Evolutionary conservation across 2,797 vertebrate species (phyloP).

Genomic region (Myotis pilosus): DNA sequence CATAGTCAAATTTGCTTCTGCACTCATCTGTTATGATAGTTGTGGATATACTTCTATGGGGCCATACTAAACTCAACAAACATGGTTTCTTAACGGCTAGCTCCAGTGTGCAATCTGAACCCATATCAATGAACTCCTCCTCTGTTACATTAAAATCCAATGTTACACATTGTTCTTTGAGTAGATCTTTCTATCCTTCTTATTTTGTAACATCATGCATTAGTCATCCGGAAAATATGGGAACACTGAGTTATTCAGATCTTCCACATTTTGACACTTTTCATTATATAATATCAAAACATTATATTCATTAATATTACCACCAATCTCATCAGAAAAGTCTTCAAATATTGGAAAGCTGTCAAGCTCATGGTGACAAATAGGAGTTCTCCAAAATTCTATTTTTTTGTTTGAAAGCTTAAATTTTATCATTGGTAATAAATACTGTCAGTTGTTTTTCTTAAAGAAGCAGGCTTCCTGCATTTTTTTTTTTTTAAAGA

Average conservation of each 20-base stretch:
- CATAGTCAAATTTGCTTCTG: background rate
- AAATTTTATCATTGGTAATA: slow-evolving; percentile 34
- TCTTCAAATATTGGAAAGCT: slow-evolving; percentile 46
- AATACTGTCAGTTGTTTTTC: slow-evolving; percentile 31
- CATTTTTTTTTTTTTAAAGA: background rate
- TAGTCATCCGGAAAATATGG: slow-evolving; percentile 10
- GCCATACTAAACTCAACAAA: background rate
- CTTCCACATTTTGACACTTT: slow-evolving; percentile 38
- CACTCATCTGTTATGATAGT: background rate
- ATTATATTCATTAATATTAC: background rate
- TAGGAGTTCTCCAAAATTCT: slow-evolving; percentile 28
- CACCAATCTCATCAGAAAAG: slow-evolving; percentile 23
- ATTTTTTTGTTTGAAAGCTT: slow-evolving; percentile 54
- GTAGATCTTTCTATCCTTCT: background rate
- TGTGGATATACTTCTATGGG: background rate
- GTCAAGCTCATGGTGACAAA: slow-evolving; percentile 28
- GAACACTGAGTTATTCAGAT: background rate
- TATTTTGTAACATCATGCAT: background rate
- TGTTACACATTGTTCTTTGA: background rate
- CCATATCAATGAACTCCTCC: background rate
- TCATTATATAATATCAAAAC: background rate
- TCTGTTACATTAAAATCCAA: background rate
- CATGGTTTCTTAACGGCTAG: background rate
- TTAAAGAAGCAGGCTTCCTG: background rate
- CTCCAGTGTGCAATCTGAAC: background rate